Evolutionary conservation across 2,888 invertebrate genomes (phyloP).

Genomic region (Glyphotaelius pellucidus): DNA sequence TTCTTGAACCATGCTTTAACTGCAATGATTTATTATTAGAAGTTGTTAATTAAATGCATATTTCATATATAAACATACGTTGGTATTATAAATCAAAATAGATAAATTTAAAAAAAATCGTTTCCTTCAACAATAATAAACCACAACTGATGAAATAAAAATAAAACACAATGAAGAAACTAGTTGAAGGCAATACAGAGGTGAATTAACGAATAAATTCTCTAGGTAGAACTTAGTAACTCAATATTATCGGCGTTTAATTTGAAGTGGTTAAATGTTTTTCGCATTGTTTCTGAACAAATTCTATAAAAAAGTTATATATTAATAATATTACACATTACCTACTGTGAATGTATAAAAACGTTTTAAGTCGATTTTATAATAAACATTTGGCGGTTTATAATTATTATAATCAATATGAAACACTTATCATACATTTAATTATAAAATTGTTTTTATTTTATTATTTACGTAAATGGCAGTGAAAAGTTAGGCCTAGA

Average conservation of each 20-base stretch:
- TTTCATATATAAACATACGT: not conserved
- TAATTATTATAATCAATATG: not conserved
- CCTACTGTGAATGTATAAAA: not conserved
- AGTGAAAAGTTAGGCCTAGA: constrained; percentile 29
- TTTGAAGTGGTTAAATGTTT: not conserved
- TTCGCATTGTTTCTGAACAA: constrained; percentile 8
- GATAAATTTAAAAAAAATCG: not conserved
- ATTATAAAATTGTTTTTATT: not conserved
- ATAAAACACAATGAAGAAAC: not conserved
- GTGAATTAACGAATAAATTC: not conserved
- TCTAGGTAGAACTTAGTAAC: not conserved
- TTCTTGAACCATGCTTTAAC: not conserved
- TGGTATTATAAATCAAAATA: not conserved
- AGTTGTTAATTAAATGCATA: not conserved
- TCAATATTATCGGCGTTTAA: not conserved
- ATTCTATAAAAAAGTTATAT: constrained; percentile 22
- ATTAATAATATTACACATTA: not conserved
- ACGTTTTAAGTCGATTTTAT: not conserved
- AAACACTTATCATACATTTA: not conserved
- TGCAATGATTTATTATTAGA: not conserved
- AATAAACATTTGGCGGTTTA: constrained; percentile 28
- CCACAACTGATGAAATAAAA: no score
- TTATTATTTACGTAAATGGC: constrained; percentile 10
- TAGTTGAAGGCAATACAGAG: not conserved
- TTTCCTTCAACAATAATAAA: not conserved